These are phyloP conservation scores for Drosophila rellima DNA, from an alignment of 2,888 invertebrate genomes.

Conservation along the genomic window DNA sequence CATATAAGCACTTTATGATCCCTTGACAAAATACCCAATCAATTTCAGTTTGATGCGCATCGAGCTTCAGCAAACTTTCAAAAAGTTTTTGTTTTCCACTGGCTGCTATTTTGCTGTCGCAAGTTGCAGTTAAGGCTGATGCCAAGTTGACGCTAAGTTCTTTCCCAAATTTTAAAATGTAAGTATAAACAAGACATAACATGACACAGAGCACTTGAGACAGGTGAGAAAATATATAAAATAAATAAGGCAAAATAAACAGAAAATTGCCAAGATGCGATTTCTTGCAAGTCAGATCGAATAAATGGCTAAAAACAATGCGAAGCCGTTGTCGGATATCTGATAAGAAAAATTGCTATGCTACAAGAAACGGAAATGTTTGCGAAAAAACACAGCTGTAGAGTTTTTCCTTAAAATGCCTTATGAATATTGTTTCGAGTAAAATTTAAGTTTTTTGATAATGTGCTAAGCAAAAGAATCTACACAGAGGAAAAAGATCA, in stretches of 20 bases:
- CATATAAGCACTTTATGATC: constrained; percentile 4
- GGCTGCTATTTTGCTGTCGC: constrained; percentile 7
- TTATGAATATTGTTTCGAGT: too few species aligned
- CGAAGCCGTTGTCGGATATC: background rate
- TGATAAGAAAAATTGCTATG: background rate
- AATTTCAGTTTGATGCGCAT: constrained; percentile 11
- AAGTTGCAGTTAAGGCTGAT: constrained; percentile 48
- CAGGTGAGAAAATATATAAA: constrained; percentile 32
- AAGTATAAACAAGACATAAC: constrained; percentile 19
- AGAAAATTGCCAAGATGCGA: background rate
- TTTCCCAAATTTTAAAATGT: constrained; percentile 29
- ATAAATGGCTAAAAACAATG: constrained; percentile 4
- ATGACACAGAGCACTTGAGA: constrained; percentile 35
- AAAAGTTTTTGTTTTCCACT: constrained; percentile 6
- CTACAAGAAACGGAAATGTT: constrained; percentile 5
- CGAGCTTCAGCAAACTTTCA: constrained; percentile 1
- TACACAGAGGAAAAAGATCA: too few species aligned
- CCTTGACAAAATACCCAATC: constrained; percentile 13
- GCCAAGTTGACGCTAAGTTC: constrained; percentile 59
- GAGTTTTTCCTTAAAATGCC: background rate
- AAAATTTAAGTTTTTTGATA: background rate
- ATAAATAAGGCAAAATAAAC: constrained; percentile 1
- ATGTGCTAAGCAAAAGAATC: background rate
- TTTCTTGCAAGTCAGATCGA: constrained; percentile 5
- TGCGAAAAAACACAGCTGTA: background rate